Percentiles rank a stretch among this genome's conserved stretches.
phyloP scores from a whole-genome alignment of 92 coral and sea anemone species.

The Zoanthus sociatus region DNA sequence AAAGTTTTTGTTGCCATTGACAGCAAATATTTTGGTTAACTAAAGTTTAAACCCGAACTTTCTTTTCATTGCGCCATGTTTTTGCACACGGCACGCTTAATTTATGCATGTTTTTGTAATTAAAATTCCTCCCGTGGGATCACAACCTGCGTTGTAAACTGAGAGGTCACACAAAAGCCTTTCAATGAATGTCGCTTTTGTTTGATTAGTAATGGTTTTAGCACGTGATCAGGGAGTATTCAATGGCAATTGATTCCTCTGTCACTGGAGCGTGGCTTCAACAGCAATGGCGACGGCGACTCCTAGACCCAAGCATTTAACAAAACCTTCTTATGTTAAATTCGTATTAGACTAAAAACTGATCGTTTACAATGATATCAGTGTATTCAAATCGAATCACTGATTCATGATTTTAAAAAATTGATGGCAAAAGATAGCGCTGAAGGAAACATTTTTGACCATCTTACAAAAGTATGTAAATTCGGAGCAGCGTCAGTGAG shows the following conservation, averaged over 20 bases:
- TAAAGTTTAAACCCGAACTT: neutral
- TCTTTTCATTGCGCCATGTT: conserved; percentile 41
- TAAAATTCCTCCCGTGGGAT: conserved; percentile 43
- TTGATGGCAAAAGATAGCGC: neutral
- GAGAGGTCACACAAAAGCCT: conserved; percentile 34
- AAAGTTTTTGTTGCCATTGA: neutral
- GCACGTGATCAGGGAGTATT: conserved; percentile 48
- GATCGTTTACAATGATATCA: neutral
- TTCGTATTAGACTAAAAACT: neutral
- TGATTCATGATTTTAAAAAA: conserved; percentile 5
- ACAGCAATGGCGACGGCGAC: conserved; percentile 27
- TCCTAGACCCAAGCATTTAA: conserved; percentile 12
- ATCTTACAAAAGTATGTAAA: neutral
- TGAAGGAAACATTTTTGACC: neutral
- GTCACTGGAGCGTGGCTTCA: neutral
- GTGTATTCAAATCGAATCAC: neutral
- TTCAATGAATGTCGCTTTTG: conserved; percentile 35
- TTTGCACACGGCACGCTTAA: conserved; percentile 53
- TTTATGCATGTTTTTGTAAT: conserved; percentile 28
- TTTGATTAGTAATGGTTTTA: conserved; percentile 26
- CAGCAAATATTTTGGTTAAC: neutral
- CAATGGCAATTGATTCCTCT: neutral
- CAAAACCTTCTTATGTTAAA: conserved; percentile 4
- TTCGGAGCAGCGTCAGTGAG: neutral
- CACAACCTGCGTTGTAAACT: conserved; percentile 44